Evolutionary conservation across 2,113 vertebrate genomes (phyloP).

Genomic region (Prionailurus viverrinus): DNA sequence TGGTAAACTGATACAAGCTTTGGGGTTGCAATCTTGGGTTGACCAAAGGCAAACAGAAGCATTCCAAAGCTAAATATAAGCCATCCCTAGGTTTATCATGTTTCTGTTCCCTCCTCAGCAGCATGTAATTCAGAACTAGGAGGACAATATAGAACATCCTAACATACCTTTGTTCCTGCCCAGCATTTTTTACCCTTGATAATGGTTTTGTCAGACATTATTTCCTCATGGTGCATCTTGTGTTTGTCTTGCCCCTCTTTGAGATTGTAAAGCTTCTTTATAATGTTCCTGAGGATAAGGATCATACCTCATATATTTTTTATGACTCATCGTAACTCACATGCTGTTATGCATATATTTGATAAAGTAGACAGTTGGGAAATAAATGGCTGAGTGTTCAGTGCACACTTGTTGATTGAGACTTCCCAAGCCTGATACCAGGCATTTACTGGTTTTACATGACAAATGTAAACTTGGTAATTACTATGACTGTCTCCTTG

Average conservation of each 20-base stretch:
- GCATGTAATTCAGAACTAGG: not conserved
- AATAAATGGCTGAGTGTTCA: not conserved
- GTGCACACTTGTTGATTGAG: not conserved
- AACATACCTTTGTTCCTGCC: not conserved
- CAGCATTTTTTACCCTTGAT: not conserved
- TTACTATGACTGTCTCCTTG: slow-evolving; percentile 47
- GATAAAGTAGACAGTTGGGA: not conserved
- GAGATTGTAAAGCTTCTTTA: slow-evolving; percentile 29
- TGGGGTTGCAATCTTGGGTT: not conserved
- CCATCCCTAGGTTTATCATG: not conserved
- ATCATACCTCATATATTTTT: not conserved
- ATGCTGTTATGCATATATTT: not conserved
- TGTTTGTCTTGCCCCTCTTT: not conserved
- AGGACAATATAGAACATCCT: not conserved
- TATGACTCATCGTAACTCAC: not conserved
- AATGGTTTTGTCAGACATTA: not conserved
- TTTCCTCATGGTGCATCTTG: not conserved
- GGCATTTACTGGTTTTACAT: not conserved
- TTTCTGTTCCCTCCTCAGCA: not conserved
- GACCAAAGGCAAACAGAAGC: not conserved
- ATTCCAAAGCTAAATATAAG: not conserved
- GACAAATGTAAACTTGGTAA: not conserved
- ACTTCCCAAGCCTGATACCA: not conserved
- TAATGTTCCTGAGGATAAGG: not conserved
- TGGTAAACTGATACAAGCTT: slow-evolving; percentile 4